Conservation (phyloP, 2,797 vertebrate species). For the Sebastes vulpes region DNA sequence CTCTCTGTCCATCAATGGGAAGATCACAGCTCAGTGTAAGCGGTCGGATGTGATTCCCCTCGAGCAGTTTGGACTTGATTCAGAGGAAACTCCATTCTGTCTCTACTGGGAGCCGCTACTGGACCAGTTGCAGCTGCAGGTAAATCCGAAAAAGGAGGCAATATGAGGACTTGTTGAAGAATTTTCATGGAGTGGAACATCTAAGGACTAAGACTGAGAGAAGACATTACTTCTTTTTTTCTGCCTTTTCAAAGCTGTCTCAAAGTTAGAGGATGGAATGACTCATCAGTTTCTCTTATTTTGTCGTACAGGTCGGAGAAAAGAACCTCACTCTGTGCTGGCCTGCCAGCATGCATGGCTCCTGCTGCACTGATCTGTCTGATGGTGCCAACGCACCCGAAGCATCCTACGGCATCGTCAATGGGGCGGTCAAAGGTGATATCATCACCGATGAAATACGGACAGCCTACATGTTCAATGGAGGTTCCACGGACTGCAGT, state of each 20-base stretch:
- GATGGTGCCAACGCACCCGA: rapidly evolving
- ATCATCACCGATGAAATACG: too few relatives aligned
- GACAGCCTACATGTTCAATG: constrained; percentile 36
- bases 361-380: constrained; percentile 78
- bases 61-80: rapidly evolving
- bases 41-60: neutral
- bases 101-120: constrained; percentile 83
- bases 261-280: neutral
- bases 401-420: constrained; percentile 51
- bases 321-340: constrained; percentile 59
- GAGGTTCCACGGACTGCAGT: constrained; percentile 49
- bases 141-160: constrained; percentile 7
- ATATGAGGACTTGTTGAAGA: neutral
- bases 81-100: constrained; percentile 54
- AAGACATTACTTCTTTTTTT: neutral
- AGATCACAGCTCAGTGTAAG: constrained; percentile 62
- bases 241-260: neutral
- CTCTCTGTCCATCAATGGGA: constrained; percentile 69
- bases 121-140: constrained; percentile 76
- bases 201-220: neutral
- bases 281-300: neutral
- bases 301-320: constrained; percentile 28
- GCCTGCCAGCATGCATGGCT: constrained; percentile 29
- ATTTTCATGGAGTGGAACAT: neutral
- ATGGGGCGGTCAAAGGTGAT: neutral